These are phyloP conservation scores for Aldrovandia affinis DNA, from an alignment of 2,797 vertebrate genomes.

Conservation along the genomic window DNA sequence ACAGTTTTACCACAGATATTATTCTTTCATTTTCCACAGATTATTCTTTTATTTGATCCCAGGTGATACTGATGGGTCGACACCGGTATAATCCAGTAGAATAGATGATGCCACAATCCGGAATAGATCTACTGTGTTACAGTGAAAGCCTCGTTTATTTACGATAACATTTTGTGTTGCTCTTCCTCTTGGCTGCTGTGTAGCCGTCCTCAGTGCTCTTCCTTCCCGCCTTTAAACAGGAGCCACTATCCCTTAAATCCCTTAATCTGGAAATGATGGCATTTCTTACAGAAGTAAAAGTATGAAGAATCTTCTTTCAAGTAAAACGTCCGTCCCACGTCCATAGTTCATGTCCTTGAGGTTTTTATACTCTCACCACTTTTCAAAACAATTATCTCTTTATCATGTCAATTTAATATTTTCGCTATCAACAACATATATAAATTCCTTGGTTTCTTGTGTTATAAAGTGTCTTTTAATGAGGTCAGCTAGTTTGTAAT, in stretches of 20 bases:
- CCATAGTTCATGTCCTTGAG: slow-evolving; percentile 79
- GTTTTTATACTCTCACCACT: slow-evolving; percentile 65
- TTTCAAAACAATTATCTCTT: slow-evolving; percentile 82
- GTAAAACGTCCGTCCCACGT: slow-evolving; percentile 82
- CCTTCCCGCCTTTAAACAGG: slow-evolving; percentile 79
- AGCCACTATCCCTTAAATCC: slow-evolving; percentile 89
- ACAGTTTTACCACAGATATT: slow-evolving; percentile 33
- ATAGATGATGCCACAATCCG: slow-evolving; percentile 15
- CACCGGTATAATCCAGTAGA: neutral
- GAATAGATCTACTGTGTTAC: neutral
- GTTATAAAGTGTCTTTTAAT: slow-evolving; percentile 93
- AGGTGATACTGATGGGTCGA: slow-evolving; percentile 19
- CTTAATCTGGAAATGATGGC: slow-evolving; percentile 96
- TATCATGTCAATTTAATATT: slow-evolving; percentile 73
- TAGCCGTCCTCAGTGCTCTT: slow-evolving; percentile 77
- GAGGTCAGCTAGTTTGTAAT: slow-evolving; percentile 93
- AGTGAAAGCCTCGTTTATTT: neutral
- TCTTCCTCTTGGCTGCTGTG: slow-evolving; percentile 12
- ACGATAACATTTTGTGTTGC: slow-evolving; percentile 12
- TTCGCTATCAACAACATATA: slow-evolving; percentile 84
- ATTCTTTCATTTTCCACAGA: slow-evolving; percentile 51
- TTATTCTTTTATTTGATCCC: slow-evolving; percentile 47
- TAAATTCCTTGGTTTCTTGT: slow-evolving; percentile 89
- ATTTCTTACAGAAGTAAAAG: slow-evolving; percentile 84
- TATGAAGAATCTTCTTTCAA: slow-evolving; percentile 83